phyloP scores from a whole-genome alignment of 2,113 vertebrate species.

The Eulemur rufifrons region DNA sequence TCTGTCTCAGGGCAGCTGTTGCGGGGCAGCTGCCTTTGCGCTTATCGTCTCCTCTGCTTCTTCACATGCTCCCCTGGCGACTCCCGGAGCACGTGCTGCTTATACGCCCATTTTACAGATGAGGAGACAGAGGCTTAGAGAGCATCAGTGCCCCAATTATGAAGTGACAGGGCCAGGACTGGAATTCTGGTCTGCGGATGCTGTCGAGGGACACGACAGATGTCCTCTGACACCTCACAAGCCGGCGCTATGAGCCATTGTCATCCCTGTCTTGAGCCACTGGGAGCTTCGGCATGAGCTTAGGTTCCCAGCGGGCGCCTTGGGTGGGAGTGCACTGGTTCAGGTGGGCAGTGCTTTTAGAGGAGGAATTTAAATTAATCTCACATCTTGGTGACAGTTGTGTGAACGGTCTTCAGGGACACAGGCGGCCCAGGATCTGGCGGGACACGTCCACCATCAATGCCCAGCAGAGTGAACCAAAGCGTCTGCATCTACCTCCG shows the following conservation, averaged over 20 bases:
- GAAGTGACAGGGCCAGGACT: not conserved
- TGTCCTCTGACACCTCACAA: not conserved
- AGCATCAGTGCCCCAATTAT: not conserved
- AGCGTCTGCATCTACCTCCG: not conserved
- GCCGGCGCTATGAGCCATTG: rapidly evolving
- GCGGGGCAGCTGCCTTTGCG: not conserved
- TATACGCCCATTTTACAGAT: not conserved
- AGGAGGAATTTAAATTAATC: not conserved
- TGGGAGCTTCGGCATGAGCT: rapidly evolving
- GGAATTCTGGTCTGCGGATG: not conserved
- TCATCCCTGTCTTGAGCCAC: rapidly evolving
- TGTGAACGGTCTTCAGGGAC: rapidly evolving
- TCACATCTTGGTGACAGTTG: not conserved
- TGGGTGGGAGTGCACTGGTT: not conserved
- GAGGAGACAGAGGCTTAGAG: not conserved
- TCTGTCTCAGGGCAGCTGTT: too few relatives aligned
- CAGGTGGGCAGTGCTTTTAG: rapidly evolving
- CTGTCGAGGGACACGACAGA: not conserved
- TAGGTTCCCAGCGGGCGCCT: not conserved
- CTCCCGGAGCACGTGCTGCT: rapidly evolving
- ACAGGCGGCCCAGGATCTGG: not conserved
- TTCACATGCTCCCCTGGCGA: not conserved
- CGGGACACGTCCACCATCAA: rapidly evolving
- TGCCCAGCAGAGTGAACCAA: too few relatives aligned
- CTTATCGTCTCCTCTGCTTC: rapidly evolving